phyloP scores from a whole-genome alignment of 92 coral and sea anemone genomes.

The Nematostella vectensis region DNA sequence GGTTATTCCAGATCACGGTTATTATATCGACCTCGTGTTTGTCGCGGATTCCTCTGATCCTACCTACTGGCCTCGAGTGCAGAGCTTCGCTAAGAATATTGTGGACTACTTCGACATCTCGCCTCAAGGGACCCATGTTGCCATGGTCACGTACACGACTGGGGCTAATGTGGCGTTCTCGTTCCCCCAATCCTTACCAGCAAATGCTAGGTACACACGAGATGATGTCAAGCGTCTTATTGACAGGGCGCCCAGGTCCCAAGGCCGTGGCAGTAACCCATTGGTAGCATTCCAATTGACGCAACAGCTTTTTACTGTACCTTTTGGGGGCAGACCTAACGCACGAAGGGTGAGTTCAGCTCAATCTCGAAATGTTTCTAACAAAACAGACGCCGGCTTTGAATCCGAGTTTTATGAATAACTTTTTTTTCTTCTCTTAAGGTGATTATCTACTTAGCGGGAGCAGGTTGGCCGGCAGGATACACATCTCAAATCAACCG shows the following conservation, averaged over 20 bases:
- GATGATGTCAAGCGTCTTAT: constrained; percentile 15
- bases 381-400: neutral
- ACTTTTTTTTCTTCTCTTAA: too few relatives aligned
- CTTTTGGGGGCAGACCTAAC: constrained; percentile 21
- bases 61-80: constrained; percentile 23
- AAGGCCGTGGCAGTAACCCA: constrained; percentile 12
- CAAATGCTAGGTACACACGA: constrained; percentile 4
- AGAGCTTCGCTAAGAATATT: constrained; percentile 15
- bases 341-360: constrained; percentile 17
- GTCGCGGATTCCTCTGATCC: constrained; percentile 19
- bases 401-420: too few relatives aligned
- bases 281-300: constrained; percentile 9
- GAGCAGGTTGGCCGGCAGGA: constrained; percentile 30
- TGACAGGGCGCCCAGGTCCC: constrained; percentile 11
- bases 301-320: constrained; percentile 5
- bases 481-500: constrained; percentile 24
- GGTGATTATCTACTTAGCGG: constrained; percentile 12
- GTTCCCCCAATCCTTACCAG: constrained; percentile 11
- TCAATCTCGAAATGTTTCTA: neutral
- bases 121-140: constrained; percentile 27
- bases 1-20: constrained; percentile 12
- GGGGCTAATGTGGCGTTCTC: constrained; percentile 13
- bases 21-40: constrained; percentile 18
- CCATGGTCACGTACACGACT: constrained; percentile 9
- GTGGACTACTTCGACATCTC: constrained; percentile 26